Conservation (phyloP, 2,113 vertebrate species). For the Notothenia rossii region DNA sequence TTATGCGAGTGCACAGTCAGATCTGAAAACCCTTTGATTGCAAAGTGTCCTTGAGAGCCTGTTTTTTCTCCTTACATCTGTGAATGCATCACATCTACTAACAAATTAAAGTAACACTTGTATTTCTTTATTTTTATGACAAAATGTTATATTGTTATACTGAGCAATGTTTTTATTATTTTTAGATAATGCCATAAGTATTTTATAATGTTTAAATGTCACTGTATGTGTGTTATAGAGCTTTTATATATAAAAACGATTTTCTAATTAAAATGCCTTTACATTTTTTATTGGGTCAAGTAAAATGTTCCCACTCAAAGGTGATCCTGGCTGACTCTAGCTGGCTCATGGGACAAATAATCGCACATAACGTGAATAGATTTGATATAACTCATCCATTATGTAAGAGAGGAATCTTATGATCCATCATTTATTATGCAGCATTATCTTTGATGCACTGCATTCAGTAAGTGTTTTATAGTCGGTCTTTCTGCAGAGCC, state of each 20-base stretch:
- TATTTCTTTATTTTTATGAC: conserved; percentile 22
- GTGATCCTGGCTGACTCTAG: background rate
- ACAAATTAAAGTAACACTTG: conserved; percentile 39
- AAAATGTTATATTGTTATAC: conserved; percentile 41
- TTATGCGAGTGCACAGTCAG: conserved; percentile 39
- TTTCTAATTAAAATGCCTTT: conserved; percentile 68
- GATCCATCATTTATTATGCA: conserved; percentile 66
- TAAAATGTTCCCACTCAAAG: background rate
- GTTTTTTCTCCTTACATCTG: background rate
- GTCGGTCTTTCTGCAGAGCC: conserved; percentile 35
- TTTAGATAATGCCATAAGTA: conserved; percentile 60
- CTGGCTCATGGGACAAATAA: conserved; percentile 4
- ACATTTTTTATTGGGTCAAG: conserved; percentile 22
- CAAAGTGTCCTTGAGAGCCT: conserved; percentile 41
- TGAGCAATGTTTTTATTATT: conserved; percentile 38
- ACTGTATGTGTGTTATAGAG: conserved; percentile 59
- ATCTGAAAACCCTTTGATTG: conserved; percentile 77
- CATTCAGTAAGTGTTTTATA: conserved; percentile 39
- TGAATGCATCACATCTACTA: conserved; percentile 52
- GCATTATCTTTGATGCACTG: conserved; percentile 64
- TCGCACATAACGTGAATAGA: conserved; percentile 20
- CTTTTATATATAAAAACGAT: conserved; percentile 56
- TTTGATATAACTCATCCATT: conserved; percentile 57
- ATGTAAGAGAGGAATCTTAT: conserved; percentile 62
- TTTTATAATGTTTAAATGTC: conserved; percentile 58